Evolutionary conservation across 2,797 vertebrate genomes (phyloP).

Genomic region (Limnodromus scolopaceus): DNA sequence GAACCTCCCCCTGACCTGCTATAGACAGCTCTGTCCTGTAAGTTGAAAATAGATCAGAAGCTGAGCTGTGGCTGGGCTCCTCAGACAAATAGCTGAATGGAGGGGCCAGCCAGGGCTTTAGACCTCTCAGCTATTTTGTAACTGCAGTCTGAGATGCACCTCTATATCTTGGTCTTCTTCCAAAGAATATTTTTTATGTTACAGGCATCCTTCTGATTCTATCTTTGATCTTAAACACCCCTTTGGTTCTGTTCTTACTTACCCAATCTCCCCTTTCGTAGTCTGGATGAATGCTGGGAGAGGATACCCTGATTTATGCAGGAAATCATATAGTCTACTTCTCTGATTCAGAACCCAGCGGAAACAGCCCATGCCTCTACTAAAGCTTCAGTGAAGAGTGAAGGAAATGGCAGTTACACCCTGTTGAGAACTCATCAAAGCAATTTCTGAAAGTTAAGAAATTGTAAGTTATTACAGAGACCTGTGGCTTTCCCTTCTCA

Average conservation of each 20-base stretch:
- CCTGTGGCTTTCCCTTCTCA: background rate
- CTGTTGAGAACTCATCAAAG: background rate
- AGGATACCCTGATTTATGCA: background rate
- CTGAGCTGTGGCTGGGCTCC: background rate
- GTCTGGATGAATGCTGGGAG: background rate
- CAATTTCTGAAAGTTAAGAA: background rate
- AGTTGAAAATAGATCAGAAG: background rate
- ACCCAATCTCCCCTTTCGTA: background rate
- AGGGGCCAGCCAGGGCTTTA: background rate
- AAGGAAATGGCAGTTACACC: background rate
- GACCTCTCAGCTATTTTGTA: rapidly evolving
- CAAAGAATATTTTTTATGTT: background rate
- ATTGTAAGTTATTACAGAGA: background rate
- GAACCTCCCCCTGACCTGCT: background rate
- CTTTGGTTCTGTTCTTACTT: background rate
- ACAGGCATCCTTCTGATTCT: background rate
- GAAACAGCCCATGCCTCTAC: background rate
- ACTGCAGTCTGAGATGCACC: background rate
- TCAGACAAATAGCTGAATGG: background rate
- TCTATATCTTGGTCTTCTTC: background rate
- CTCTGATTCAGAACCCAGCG: background rate
- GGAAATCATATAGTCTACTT: rapidly evolving
- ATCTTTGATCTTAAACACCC: background rate
- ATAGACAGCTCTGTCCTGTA: background rate
- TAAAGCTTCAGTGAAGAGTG: background rate